phyloP scores from a whole-genome alignment of 2,797 vertebrate genomes.

The Cottoperca gobio region DNA sequence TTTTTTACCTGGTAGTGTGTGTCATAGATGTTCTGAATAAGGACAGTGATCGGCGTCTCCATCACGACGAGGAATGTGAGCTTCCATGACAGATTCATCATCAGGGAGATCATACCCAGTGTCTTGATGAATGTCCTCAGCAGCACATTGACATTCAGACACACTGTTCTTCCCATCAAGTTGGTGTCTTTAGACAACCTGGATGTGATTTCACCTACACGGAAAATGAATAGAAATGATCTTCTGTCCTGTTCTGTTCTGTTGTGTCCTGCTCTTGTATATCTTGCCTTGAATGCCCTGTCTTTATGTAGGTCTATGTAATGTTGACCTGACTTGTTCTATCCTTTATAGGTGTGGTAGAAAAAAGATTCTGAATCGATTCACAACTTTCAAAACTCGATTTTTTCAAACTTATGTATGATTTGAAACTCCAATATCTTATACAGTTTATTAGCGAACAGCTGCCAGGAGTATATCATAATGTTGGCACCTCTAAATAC shows the following conservation, averaged over 20 bases:
- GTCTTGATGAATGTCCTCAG: conserved; percentile 88
- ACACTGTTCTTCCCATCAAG: conserved; percentile 80
- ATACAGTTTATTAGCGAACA: too few species aligned
- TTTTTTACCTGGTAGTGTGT: conserved; percentile 82
- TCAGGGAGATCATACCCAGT: conserved; percentile 81
- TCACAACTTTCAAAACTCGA: too few species aligned
- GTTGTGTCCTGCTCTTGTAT: not conserved
- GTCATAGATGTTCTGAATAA: conserved; percentile 84
- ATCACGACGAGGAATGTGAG: conserved; percentile 85
- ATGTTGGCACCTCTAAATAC: too few species aligned
- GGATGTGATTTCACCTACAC: conserved; percentile 87
- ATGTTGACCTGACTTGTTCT: not conserved
- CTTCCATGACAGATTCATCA: conserved; percentile 85
- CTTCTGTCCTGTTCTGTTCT: not conserved
- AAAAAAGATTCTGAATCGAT: too few species aligned
- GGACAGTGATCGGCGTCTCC: conserved; percentile 81
- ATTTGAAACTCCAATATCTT: too few species aligned
- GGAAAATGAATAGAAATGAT: accelerated
- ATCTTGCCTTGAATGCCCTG: not conserved
- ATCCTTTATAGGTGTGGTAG: too few species aligned
- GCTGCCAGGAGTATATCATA: too few species aligned
- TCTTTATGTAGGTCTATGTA: not conserved
- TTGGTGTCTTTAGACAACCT: conserved; percentile 86
- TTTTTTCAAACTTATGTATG: too few species aligned
- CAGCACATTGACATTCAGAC: conserved; percentile 80